phyloP scores from a whole-genome alignment of 2,113 vertebrate species.

The Orientallactaga bullata region DNA sequence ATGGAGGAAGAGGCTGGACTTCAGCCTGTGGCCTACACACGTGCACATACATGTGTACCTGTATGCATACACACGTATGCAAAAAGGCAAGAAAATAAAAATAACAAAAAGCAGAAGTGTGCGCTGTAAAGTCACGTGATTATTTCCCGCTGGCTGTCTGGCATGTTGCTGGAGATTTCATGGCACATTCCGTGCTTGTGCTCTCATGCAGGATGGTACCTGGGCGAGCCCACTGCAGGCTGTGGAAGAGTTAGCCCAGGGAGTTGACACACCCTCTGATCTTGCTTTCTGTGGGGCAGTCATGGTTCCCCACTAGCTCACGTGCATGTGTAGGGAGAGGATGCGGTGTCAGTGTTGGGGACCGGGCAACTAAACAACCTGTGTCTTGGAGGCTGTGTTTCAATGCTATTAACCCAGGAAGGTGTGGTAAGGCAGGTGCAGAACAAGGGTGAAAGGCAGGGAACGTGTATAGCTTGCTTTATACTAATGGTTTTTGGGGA shows the following conservation, averaged over 20 bases:
- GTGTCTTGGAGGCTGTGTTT: background rate
- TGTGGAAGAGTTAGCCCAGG: background rate
- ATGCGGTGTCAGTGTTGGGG: background rate
- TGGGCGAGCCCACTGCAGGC: background rate
- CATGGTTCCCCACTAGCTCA: background rate
- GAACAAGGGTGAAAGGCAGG: background rate
- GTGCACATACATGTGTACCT: too few species aligned
- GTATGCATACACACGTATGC: too few species aligned
- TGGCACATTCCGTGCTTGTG: rapidly evolving
- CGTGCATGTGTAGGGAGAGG: background rate
- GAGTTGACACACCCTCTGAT: background rate
- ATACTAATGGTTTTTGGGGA: background rate
- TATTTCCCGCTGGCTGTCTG: background rate
- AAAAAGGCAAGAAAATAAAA: too few species aligned
- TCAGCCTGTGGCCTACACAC: too few species aligned
- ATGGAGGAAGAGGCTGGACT: too few species aligned
- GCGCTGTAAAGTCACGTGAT: rapidly evolving
- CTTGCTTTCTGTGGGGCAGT: background rate
- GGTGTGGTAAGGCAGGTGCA: background rate
- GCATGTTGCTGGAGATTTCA: background rate
- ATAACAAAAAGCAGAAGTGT: background rate
- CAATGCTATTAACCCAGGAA: background rate
- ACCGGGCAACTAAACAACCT: background rate
- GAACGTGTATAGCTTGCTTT: too few species aligned
- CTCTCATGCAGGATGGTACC: background rate